Conservation (phyloP, 2,113 vertebrate genomes). For the Cyanoliseus patagonus region DNA sequence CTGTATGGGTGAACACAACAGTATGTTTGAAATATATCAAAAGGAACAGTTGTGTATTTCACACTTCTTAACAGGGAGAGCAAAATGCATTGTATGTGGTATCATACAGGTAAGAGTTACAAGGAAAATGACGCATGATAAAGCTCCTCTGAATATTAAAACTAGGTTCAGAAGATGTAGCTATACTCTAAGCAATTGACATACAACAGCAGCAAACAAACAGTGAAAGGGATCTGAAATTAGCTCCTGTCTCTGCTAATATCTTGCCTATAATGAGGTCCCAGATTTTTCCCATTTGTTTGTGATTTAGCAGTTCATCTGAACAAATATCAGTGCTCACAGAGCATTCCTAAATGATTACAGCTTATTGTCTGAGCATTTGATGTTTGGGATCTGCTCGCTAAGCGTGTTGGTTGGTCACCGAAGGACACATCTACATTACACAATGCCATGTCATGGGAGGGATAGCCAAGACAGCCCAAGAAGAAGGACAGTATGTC, state of each 20-base stretch:
- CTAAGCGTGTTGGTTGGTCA: neutral
- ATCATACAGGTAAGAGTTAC: neutral
- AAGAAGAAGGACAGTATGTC: slow-evolving; percentile 37
- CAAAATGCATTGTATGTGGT: neutral
- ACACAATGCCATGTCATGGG: neutral
- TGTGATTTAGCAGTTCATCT: neutral
- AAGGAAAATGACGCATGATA: neutral
- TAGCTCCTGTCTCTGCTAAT: neutral
- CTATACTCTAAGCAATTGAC: neutral
- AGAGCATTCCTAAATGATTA: neutral
- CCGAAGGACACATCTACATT: neutral
- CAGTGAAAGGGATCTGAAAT: neutral
- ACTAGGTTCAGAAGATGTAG: neutral
- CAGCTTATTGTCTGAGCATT: neutral
- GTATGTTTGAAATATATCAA: slow-evolving; percentile 19
- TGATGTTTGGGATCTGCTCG: neutral
- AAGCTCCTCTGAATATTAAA: neutral
- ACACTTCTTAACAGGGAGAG: neutral
- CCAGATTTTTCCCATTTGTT: neutral
- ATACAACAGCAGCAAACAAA: neutral
- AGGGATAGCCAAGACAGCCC: slow-evolving; percentile 24
- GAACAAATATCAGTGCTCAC: neutral
- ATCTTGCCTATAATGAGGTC: neutral
- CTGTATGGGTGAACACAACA: neutral
- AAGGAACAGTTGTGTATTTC: neutral